These are phyloP conservation scores for Diorhabda sublineata DNA, from an alignment of 1,140 invertebrate genomes.

Conservation along the genomic window DNA sequence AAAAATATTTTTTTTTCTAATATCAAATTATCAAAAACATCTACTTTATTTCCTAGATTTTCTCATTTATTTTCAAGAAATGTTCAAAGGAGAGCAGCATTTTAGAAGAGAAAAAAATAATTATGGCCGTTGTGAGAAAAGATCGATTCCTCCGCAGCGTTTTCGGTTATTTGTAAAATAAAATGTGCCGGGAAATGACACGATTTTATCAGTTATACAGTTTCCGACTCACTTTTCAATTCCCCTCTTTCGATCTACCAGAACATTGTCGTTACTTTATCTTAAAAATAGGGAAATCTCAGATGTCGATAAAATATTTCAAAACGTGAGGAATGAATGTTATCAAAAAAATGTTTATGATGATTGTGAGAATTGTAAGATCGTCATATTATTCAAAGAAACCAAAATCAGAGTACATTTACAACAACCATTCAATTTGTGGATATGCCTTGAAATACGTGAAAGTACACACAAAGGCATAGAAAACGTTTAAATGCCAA, in stretches of 20 bases:
- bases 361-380: too few relatives aligned
- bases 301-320: too few relatives aligned
- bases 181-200: constrained; percentile 1
- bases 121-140: not conserved
- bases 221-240: constrained; percentile 1
- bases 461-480: too few relatives aligned
- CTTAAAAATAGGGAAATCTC: not conserved
- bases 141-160: not conserved
- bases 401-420: too few relatives aligned
- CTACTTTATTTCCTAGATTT: not conserved
- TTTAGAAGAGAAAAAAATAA: not conserved
- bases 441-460: too few relatives aligned
- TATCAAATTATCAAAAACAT: not conserved
- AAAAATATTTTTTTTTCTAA: not conserved
- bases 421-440: too few relatives aligned
- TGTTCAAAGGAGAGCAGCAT: not conserved
- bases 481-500: too few relatives aligned
- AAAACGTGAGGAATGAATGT: too few relatives aligned
- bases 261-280: not conserved
- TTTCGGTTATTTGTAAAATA: constrained; percentile 3
- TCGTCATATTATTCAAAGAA: too few relatives aligned
- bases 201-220: not conserved
- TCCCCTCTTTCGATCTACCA: not conserved
- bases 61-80: not conserved
- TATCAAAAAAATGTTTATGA: too few relatives aligned